Percentiles rank a stretch among this genome's conserved stretches.
Conservation (phyloP, 2,113 vertebrate genomes). For the Machaerirhynchus nigripectus region DNA sequence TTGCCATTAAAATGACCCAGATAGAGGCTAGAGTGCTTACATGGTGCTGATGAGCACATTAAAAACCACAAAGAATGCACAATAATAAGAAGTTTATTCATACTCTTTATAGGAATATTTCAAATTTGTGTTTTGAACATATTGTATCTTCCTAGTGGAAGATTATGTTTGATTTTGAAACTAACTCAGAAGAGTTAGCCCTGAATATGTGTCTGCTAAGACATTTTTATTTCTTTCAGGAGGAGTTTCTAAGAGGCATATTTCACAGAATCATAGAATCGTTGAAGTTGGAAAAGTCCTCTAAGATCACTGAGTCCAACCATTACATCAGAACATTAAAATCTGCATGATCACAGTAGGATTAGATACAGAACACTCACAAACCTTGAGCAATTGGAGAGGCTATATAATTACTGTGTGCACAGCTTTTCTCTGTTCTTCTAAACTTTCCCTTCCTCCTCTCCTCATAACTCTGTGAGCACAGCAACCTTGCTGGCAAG, state of each 20-base stretch:
- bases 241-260: not conserved
- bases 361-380: not conserved
- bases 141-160: not conserved
- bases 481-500: not conserved
- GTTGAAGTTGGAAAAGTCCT: not conserved
- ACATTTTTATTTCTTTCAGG: not conserved
- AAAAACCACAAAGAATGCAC: not conserved
- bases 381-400: not conserved
- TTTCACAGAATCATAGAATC: not conserved
- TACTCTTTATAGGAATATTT: not conserved
- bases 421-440: not conserved
- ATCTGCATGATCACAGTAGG: not conserved
- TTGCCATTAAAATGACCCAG: not conserved
- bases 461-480: not conserved
- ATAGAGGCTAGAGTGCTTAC: not conserved
- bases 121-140: not conserved
- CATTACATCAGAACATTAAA: not conserved
- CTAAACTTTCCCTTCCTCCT: not conserved
- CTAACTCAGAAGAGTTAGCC: not conserved
- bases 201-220: not conserved
- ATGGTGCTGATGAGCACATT: not conserved
- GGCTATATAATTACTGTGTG: not conserved
- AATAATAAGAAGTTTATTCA: not conserved
- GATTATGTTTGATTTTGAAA: not conserved
- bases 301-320: not conserved